These are phyloP conservation scores for Linurgus olivaceus DNA, from an alignment of 2,797 vertebrate genomes.

Conservation along the genomic window DNA sequence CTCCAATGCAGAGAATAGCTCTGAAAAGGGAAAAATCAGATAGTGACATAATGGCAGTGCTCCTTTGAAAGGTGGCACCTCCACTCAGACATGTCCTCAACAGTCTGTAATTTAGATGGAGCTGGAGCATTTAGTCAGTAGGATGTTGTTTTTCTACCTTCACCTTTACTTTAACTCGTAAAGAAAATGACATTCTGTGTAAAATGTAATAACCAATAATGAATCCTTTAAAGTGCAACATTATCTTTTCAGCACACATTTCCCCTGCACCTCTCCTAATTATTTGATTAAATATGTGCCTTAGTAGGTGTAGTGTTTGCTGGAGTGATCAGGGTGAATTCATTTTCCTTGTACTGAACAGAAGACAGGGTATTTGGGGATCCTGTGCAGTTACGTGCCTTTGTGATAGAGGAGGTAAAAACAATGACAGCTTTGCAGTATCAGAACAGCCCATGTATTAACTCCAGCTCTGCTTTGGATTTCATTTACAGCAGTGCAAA, in stretches of 20 bases:
- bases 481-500: not conserved
- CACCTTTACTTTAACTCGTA: constrained; percentile 27
- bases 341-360: constrained; percentile 40
- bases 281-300: constrained; percentile 62
- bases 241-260: constrained; percentile 67
- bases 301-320: constrained; percentile 38
- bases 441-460: not conserved
- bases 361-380: constrained; percentile 9
- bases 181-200: constrained; percentile 53
- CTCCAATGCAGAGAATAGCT: not conserved
- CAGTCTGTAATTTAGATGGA: constrained; percentile 48
- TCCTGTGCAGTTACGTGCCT: not conserved
- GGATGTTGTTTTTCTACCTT: constrained; percentile 32
- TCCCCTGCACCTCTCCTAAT: constrained; percentile 49
- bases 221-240: constrained; percentile 55
- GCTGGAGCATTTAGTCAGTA: not conserved
- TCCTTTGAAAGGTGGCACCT: not conserved
- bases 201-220: constrained; percentile 61
- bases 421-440: not conserved
- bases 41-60: not conserved
- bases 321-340: constrained; percentile 52
- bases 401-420: constrained; percentile 11
- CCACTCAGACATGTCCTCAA: not conserved
- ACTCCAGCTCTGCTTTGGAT: not conserved
- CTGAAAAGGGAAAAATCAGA: not conserved